A percentile compares a stretch with the other conserved stretches of the same genome.
Evolutionary conservation across 2,888 invertebrate species (phyloP).

Genomic region (Tigriopus californicus): DNA sequence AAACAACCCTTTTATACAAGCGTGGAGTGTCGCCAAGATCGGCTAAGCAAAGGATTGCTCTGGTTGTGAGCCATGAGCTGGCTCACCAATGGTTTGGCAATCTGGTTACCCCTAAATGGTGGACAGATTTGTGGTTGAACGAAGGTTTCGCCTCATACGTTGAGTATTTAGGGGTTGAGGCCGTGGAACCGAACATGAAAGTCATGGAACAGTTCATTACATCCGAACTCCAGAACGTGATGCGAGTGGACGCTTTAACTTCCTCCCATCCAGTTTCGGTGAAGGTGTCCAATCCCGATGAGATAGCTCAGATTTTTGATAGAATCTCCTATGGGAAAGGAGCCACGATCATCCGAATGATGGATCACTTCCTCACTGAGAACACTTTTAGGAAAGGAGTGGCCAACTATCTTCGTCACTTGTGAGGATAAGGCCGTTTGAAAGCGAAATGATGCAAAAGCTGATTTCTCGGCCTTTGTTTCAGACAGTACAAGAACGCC

Average conservation of each 20-base stretch:
- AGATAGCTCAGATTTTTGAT: slow-evolving; percentile 73
- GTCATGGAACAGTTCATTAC: slow-evolving; percentile 58
- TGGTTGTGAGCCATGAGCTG: slow-evolving; percentile 44
- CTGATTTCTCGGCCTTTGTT: slow-evolving; percentile 15
- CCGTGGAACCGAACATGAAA: slow-evolving; percentile 45
- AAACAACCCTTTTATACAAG: slow-evolving; percentile 28
- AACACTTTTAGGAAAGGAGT: slow-evolving; percentile 43
- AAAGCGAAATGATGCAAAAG: too few species aligned
- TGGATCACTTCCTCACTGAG: slow-evolving; percentile 64
- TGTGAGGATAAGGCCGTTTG: not conserved
- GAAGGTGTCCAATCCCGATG: slow-evolving; percentile 63
- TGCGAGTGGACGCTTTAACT: slow-evolving; percentile 54
- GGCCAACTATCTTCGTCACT: slow-evolving; percentile 12
- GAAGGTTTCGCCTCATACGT: slow-evolving; percentile 45
- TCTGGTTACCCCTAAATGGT: slow-evolving; percentile 25
- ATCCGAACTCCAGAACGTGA: slow-evolving; percentile 53
- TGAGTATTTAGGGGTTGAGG: slow-evolving; percentile 43
- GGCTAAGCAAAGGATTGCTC: slow-evolving; percentile 24
- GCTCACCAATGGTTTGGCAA: slow-evolving; percentile 55
- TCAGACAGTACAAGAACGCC: slow-evolving; percentile 50
- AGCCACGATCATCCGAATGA: slow-evolving; percentile 70
- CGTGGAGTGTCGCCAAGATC: slow-evolving; percentile 21
- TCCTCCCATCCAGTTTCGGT: slow-evolving; percentile 69
- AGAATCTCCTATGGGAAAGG: slow-evolving; percentile 79
- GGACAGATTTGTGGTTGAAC: slow-evolving; percentile 32